These are phyloP conservation scores for Serrognathus titanus DNA, from an alignment of 2,888 invertebrate genomes.

Conservation along the genomic window DNA sequence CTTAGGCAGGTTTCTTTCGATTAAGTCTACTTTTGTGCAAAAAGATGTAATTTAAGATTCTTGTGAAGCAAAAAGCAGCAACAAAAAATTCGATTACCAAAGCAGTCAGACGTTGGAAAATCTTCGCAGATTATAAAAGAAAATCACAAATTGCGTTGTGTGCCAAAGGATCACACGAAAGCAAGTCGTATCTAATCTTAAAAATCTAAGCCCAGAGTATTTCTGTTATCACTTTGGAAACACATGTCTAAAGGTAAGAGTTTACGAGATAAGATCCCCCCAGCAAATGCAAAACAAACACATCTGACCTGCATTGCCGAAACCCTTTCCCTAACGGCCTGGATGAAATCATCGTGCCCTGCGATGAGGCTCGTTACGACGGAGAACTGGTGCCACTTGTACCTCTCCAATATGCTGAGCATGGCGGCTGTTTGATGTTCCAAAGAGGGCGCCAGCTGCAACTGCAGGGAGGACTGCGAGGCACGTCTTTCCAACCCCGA, in stretches of 20 bases:
- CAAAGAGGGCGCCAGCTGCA: conserved; percentile 93
- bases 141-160: too few relatives aligned
- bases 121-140: too few relatives aligned
- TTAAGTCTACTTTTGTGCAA: too few relatives aligned
- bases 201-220: too few relatives aligned
- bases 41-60: too few relatives aligned
- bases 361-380: conserved; percentile 92
- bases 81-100: too few relatives aligned
- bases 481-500: conserved; percentile 73
- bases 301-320: conserved; percentile 70
- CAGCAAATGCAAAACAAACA: neutral
- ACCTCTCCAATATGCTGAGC: conserved; percentile 89
- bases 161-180: too few relatives aligned
- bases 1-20: too few relatives aligned
- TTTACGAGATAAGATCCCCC: neutral
- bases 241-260: neutral
- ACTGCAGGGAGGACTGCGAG: conserved; percentile 82
- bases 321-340: conserved; percentile 85
- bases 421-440: conserved; percentile 96
- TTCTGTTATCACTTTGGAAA: neutral
- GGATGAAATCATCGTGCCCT: conserved; percentile 93
- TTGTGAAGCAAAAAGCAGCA: too few relatives aligned
- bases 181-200: too few relatives aligned
- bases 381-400: conserved; percentile 95
- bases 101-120: too few relatives aligned